Conservation (phyloP, 1,140 invertebrate genomes). For the Hylyphantes graminicola region DNA sequence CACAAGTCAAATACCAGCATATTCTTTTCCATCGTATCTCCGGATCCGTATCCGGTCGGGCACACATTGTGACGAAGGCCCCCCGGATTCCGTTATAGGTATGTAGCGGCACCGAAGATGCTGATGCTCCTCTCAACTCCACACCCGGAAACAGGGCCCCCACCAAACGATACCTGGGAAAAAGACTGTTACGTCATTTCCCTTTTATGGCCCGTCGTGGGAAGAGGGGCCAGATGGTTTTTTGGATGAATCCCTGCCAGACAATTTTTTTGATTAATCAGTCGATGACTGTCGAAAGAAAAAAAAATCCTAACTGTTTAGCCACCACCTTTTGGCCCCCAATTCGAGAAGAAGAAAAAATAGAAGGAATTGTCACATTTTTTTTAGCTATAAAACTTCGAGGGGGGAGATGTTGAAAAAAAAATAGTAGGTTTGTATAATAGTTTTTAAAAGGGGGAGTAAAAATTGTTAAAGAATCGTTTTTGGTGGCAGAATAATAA, state of each 20-base stretch:
- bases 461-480: slow-evolving; percentile 3
- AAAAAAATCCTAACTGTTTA: slow-evolving; percentile 40
- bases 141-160: background rate
- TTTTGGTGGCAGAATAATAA: slow-evolving; percentile 1
- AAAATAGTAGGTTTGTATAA: slow-evolving; percentile 18
- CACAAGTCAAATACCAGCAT: no score
- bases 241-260: slow-evolving; percentile 35
- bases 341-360: slow-evolving; percentile 22
- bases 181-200: slow-evolving; percentile 39
- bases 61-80: background rate
- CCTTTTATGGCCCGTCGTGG: slow-evolving; percentile 25
- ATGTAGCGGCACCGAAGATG: slow-evolving; percentile 24
- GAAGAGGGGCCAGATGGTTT: slow-evolving; percentile 48
- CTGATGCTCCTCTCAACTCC: slow-evolving; percentile 13
- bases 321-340: slow-evolving; percentile 28
- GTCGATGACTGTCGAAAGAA: background rate
- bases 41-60: no score
- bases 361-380: background rate
- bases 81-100: slow-evolving; percentile 37
- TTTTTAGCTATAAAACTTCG: no score
- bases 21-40: no score
- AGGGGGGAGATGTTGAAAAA: background rate
- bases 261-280: slow-evolving; percentile 39
- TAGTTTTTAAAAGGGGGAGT: background rate
- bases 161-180: slow-evolving; percentile 39